phyloP scores from a whole-genome alignment of 2,888 invertebrate genomes.

The Punctoribates punctum region DNA sequence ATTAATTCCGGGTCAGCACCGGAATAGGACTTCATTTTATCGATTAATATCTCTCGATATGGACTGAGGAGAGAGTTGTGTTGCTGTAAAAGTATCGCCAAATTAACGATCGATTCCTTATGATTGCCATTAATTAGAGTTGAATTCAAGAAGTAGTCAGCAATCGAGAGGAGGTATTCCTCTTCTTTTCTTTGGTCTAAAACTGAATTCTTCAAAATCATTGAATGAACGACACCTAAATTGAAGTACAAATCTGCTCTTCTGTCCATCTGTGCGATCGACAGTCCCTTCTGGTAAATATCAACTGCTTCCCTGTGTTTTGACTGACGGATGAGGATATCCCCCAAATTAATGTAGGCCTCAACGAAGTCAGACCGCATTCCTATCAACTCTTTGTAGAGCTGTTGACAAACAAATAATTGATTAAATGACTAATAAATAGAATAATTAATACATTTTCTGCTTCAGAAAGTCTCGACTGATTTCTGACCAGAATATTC shows the following conservation, averaged over 20 bases:
- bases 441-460: conserved; percentile 61
- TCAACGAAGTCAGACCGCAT: conserved; percentile 93
- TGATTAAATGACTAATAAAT: conserved; percentile 22
- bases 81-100: conserved; percentile 87
- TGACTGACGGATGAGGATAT: conserved; percentile 88
- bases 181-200: conserved; percentile 70
- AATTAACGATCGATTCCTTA: conserved; percentile 70
- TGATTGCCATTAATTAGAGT: conserved; percentile 87
- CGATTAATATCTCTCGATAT: conserved; percentile 33
- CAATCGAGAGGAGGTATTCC: conserved; percentile 61
- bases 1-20: conserved; percentile 36
- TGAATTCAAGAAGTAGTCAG: conserved; percentile 86
- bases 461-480: conserved; percentile 83
- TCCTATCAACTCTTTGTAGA: conserved; percentile 85
- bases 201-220: conserved; percentile 61
- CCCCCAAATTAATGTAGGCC: conserved; percentile 93
- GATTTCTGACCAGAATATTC: conserved; percentile 86
- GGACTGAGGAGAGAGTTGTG: conserved; percentile 68
- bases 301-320: conserved; percentile 88
- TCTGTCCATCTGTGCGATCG: conserved; percentile 80
- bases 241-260: conserved; percentile 86
- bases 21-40: conserved; percentile 27
- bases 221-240: conserved; percentile 76
- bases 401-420: conserved; percentile 50
- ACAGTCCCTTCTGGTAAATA: conserved; percentile 83